phyloP scores from a whole-genome alignment of 2,888 invertebrate species.

The Mayetiola destructor region DNA sequence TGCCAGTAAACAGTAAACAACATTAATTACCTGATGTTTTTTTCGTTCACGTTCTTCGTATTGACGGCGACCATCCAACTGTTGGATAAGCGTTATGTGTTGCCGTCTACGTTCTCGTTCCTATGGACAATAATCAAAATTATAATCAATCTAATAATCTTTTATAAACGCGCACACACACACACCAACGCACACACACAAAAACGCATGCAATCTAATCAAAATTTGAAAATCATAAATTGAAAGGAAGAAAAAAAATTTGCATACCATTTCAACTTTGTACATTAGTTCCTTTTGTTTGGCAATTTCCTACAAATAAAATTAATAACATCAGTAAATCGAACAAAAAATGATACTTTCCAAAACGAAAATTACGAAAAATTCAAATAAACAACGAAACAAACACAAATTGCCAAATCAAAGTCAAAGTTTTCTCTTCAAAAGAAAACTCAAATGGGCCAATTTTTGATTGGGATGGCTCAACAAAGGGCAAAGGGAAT shows the following conservation, averaged over 20 bases:
- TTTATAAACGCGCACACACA: too few species aligned
- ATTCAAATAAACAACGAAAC: background rate
- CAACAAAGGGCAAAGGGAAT: too few species aligned
- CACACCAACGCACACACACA: too few species aligned
- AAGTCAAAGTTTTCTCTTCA: background rate
- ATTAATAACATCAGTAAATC: slow-evolving; percentile 40
- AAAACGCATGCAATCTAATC: too few species aligned
- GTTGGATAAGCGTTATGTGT: slow-evolving; percentile 77
- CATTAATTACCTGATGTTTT: slow-evolving; percentile 32
- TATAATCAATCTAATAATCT: too few species aligned
- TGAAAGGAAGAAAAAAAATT: too few species aligned
- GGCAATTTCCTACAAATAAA: slow-evolving; percentile 80
- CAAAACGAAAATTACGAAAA: slow-evolving; percentile 8
- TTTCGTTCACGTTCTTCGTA: slow-evolving; percentile 71
- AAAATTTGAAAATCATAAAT: too few species aligned
- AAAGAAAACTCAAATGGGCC: too few species aligned
- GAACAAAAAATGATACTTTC: slow-evolving; percentile 16
- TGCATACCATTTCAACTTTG: slow-evolving; percentile 69
- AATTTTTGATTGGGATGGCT: too few species aligned
- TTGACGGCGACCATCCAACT: slow-evolving; percentile 70
- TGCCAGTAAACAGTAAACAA: background rate
- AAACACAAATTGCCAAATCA: background rate
- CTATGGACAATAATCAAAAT: slow-evolving; percentile 37
- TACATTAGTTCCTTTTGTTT: slow-evolving; percentile 71
- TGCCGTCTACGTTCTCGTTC: slow-evolving; percentile 80